phyloP scores from a whole-genome alignment of 2,113 vertebrate species.

The Corynorhinus townsendii region DNA sequence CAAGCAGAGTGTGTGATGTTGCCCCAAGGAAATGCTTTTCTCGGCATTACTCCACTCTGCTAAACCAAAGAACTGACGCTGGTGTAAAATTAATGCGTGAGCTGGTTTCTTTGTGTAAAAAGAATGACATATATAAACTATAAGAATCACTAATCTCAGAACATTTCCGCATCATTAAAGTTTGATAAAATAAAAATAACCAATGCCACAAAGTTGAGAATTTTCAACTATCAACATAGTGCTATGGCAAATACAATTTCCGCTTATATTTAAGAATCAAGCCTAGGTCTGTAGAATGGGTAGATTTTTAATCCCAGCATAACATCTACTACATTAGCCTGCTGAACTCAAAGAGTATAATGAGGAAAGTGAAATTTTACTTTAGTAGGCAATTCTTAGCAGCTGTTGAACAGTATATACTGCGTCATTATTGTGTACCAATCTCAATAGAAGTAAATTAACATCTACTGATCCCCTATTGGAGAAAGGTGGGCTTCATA shows the following conservation, averaged over 20 bases:
- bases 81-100: background rate
- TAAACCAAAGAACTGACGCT: background rate
- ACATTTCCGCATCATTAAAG: background rate
- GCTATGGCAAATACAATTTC: background rate
- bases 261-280: background rate
- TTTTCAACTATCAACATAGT: background rate
- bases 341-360: background rate
- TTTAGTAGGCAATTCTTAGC: background rate
- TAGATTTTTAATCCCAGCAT: background rate
- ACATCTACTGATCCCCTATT: background rate
- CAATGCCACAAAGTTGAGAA: background rate
- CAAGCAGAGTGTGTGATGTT: background rate
- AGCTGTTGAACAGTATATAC: background rate
- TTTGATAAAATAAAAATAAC: background rate
- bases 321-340: too few species aligned
- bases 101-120: background rate
- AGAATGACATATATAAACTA: background rate
- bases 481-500: background rate
- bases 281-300: background rate
- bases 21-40: rapidly evolving
- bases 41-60: background rate
- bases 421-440: too few species aligned
- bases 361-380: background rate
- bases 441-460: background rate
- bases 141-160: background rate